phyloP scores from a whole-genome alignment of 2,888 invertebrate species.

The Onthophagus sagittarius region DNA sequence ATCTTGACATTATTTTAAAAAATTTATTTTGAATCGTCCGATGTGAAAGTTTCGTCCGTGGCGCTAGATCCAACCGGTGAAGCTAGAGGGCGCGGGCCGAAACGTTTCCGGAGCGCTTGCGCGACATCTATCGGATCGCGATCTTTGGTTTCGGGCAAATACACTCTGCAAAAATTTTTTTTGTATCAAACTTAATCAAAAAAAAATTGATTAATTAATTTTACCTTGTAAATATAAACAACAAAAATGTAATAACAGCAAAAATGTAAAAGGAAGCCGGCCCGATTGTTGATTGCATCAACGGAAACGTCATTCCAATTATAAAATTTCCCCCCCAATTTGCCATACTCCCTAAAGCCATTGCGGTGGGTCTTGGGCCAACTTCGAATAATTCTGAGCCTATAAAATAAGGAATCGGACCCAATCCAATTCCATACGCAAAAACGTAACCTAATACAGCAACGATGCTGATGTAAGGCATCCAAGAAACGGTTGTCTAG shows the following conservation, averaged over 20 bases:
- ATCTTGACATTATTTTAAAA: background rate
- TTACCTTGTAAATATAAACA: slow-evolving; percentile 62
- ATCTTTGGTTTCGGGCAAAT: slow-evolving; percentile 74
- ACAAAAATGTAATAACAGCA: slow-evolving; percentile 52
- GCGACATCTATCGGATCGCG: slow-evolving; percentile 63
- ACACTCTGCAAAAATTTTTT: slow-evolving; percentile 51
- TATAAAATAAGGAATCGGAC: slow-evolving; percentile 83
- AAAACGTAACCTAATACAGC: slow-evolving; percentile 73
- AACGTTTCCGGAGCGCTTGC: slow-evolving; percentile 59
- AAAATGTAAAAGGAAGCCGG: slow-evolving; percentile 76
- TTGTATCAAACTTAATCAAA: background rate
- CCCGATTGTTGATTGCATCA: slow-evolving; percentile 60
- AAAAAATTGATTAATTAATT: slow-evolving; percentile 32
- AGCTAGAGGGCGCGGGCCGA: slow-evolving; percentile 42
- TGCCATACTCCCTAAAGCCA: slow-evolving; percentile 80
- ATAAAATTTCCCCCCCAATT: slow-evolving; percentile 89
- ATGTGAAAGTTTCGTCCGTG: slow-evolving; percentile 21
- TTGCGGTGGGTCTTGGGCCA: slow-evolving; percentile 77
- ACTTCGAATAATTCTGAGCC: slow-evolving; percentile 84
- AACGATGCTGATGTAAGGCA: slow-evolving; percentile 68
- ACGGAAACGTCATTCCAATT: slow-evolving; percentile 75
- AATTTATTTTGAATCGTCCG: slow-evolving; percentile 15
- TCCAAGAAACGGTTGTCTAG: slow-evolving; percentile 60
- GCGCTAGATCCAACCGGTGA: slow-evolving; percentile 24
- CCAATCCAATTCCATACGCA: slow-evolving; percentile 78